A percentile compares a stretch with the other conserved stretches of the same genome.
Conservation (phyloP, 2,888 invertebrate genomes). For the Pterostichus niger region DNA sequence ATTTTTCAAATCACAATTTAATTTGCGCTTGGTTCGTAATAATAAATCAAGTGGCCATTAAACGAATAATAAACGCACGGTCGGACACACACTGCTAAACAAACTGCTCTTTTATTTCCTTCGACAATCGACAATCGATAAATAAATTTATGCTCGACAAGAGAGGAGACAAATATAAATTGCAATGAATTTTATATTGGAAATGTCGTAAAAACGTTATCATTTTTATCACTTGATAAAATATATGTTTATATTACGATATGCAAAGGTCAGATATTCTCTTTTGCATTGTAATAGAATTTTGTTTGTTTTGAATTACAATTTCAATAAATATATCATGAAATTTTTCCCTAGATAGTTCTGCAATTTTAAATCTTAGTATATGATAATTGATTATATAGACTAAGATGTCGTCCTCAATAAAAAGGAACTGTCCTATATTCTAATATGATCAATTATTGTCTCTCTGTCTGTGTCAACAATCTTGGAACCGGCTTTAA, state of each 20-base stretch:
- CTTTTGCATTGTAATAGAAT: not conserved
- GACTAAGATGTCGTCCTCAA: too few relatives aligned
- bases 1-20: conserved; percentile 21
- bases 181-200: conserved; percentile 13
- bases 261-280: conserved; percentile 13
- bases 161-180: conserved; percentile 13
- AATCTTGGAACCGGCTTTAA: too few relatives aligned
- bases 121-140: conserved; percentile 19
- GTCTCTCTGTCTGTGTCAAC: too few relatives aligned
- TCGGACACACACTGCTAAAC: not conserved
- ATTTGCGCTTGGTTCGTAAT: conserved; percentile 31
- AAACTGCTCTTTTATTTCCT: conserved; percentile 8
- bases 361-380: too few relatives aligned
- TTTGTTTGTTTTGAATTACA: not conserved
- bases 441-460: too few relatives aligned
- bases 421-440: too few relatives aligned
- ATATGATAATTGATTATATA: too few relatives aligned
- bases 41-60: conserved; percentile 27
- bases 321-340: too few relatives aligned
- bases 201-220: conserved; percentile 1
- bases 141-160: conserved; percentile 21
- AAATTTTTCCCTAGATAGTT: too few relatives aligned
- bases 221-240: conserved; percentile 18
- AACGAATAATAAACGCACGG: conserved; percentile 12
- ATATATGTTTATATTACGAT: conserved; percentile 18